Evolutionary conservation across 2,888 invertebrate species (phyloP), one percentile per base, ranked within the genome.

Genomic region (Zonitis immaculata): DNA sequence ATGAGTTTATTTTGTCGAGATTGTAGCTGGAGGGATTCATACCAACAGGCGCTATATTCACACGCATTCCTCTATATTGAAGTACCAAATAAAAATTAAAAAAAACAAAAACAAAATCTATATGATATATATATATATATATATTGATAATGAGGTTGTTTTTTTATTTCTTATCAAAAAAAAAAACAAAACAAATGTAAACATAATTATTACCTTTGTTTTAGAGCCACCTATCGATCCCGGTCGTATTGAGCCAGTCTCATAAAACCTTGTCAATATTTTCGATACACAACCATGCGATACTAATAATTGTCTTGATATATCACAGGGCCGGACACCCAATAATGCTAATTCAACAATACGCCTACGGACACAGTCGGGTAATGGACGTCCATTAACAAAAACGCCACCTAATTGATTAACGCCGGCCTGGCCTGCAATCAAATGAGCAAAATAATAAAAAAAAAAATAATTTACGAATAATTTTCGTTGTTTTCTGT

Each of bases 221-320:
- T 95, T 95, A 71, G 91, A 92, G 49, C 95, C 95, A 18, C 95
- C 95, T 63, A 95, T 95, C 43, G 94, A 92, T 1, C 96, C 96
- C 0, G 96, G 96, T 62, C 94, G 82, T 57, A 96, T 96, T 56
- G 94, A 95, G 3, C 96, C 96, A 0, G 96, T 97, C 79, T 96
- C 96, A 78, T 96, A 95, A 79, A 94, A 97, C 63, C 96, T 81
- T 11, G 96, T 95, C 54, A 97, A 81, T 62, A 97, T 97, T 80
- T 97, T 97, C 61, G 95, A 95, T 49, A 97, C 96, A 77, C 96
- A 97, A 52, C 96, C 97, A 72, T 97, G 96, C 0, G 95, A 95
- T 46, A 97, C 96, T 48, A 96, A 84, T 53, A 97, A 83, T 72
- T 96, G 95, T 7, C 97, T 79, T 47, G 95, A 95, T 75, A 97